Percentiles rank a stretch among this genome's conserved stretches.
These are phyloP conservation scores for Clepsis dumicolana DNA, from an alignment of 2,888 invertebrate genomes.

Conservation along the genomic window DNA sequence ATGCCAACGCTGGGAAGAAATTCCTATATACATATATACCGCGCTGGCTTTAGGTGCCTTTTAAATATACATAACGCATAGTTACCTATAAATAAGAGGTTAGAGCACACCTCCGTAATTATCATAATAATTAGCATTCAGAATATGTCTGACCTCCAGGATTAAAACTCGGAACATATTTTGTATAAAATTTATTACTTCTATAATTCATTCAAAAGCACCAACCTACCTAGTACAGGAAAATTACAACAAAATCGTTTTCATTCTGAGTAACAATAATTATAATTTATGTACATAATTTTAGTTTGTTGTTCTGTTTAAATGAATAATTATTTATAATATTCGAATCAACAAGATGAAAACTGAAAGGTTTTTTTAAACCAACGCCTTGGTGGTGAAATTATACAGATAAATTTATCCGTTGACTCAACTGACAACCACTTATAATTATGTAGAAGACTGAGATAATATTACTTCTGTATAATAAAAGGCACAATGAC, in stretches of 20 bases:
- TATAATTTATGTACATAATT: conserved; percentile 36
- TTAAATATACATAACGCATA: not conserved
- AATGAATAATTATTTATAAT: conserved; percentile 26
- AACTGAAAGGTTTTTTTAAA: conserved; percentile 26
- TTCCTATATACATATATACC: not conserved
- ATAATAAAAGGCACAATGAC: conserved; percentile 3
- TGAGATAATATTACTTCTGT: not conserved
- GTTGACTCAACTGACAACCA: not conserved
- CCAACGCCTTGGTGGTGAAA: conserved; percentile 16
- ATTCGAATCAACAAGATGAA: conserved; percentile 27
- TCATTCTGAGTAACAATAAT: conserved; percentile 24
- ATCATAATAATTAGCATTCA: conserved; percentile 37
- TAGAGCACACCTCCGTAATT: conserved; percentile 19
- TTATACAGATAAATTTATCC: not conserved
- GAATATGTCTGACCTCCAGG: conserved; percentile 31
- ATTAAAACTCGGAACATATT: conserved; percentile 40
- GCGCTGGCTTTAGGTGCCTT: not conserved
- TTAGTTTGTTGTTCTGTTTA: conserved; percentile 2
- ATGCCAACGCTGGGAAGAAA: not conserved
- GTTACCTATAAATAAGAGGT: conserved; percentile 7
- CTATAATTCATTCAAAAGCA: conserved; percentile 40
- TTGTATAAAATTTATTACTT: conserved; percentile 41
- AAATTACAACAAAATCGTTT: conserved; percentile 25
- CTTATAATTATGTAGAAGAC: not conserved
- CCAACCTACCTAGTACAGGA: conserved; percentile 25